Conservation (phyloP, 2,888 invertebrate genomes). For the Lobophora halterata region DNA sequence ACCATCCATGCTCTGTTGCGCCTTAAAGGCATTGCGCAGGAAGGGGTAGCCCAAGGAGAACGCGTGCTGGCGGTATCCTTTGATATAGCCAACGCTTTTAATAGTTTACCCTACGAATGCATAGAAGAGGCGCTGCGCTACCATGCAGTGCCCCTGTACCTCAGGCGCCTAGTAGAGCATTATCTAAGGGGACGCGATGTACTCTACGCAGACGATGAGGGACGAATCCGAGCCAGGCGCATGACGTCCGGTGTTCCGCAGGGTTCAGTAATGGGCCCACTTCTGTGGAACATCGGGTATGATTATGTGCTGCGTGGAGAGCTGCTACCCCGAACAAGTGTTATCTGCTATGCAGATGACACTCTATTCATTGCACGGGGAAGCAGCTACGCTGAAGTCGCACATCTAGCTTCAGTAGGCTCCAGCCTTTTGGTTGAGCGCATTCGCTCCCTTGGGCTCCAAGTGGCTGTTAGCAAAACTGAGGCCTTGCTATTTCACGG, state of each 20-base stretch:
- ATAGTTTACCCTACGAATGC: constrained; percentile 7
- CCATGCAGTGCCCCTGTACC: constrained; percentile 7
- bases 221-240: background rate
- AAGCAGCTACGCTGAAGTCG: no score
- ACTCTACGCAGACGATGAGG: background rate
- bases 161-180: background rate
- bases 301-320: constrained; percentile 1
- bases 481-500: no score
- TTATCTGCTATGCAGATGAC: no score
- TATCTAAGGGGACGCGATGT: background rate
- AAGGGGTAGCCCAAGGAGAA: background rate
- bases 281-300: background rate
- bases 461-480: no score
- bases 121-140: constrained; percentile 13
- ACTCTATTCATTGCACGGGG: no score
- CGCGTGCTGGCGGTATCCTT: constrained; percentile 6
- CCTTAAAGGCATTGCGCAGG: background rate
- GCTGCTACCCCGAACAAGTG: no score
- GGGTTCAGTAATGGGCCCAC: no score
- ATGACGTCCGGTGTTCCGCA: constrained; percentile 1
- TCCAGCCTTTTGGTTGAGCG: no score
- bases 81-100: constrained; percentile 9
- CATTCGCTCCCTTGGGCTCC: no score
- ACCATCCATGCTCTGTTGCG: background rate
- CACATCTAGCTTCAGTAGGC: no score